phyloP scores from a whole-genome alignment of 2,888 invertebrate genomes.

The Polylopha cassiicola region DNA sequence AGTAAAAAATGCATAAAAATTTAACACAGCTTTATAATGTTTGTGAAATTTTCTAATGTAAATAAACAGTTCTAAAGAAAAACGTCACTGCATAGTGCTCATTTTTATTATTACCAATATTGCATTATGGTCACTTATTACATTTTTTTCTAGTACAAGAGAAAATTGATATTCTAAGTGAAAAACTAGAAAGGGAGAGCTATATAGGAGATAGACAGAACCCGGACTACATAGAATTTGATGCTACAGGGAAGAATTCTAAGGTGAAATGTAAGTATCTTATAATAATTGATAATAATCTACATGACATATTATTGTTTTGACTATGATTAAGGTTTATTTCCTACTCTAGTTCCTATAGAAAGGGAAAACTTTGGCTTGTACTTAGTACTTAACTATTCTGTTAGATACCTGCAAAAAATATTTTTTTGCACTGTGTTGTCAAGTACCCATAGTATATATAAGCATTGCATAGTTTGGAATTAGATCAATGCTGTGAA shows the following conservation, averaged over 20 bases:
- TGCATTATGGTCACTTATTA: neutral
- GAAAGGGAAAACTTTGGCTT: too few relatives aligned
- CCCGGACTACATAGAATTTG: conserved; percentile 77
- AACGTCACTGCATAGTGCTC: too few relatives aligned
- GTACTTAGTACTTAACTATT: conserved; percentile 2
- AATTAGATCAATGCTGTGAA: conserved; percentile 1
- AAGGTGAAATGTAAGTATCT: conserved; percentile 85
- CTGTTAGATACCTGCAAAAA: too few relatives aligned
- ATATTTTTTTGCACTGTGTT: too few relatives aligned
- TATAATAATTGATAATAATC: too few relatives aligned
- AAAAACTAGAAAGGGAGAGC: conserved; percentile 85
- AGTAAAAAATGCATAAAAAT: too few relatives aligned
- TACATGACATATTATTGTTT: neutral
- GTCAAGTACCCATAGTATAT: too few relatives aligned
- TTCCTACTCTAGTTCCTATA: too few relatives aligned
- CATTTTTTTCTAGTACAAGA: conserved; percentile 84
- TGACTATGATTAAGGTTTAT: neutral
- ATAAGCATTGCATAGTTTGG: neutral
- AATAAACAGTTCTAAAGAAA: too few relatives aligned
- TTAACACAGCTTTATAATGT: too few relatives aligned
- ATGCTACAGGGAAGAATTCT: conserved; percentile 70
- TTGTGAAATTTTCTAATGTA: too few relatives aligned
- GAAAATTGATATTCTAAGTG: conserved; percentile 88
- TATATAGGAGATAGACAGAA: conserved; percentile 78
- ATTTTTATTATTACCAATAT: neutral